Evolutionary conservation across 2,113 vertebrate genomes (phyloP).

Genomic region (Peromyscus polionotus): DNA sequence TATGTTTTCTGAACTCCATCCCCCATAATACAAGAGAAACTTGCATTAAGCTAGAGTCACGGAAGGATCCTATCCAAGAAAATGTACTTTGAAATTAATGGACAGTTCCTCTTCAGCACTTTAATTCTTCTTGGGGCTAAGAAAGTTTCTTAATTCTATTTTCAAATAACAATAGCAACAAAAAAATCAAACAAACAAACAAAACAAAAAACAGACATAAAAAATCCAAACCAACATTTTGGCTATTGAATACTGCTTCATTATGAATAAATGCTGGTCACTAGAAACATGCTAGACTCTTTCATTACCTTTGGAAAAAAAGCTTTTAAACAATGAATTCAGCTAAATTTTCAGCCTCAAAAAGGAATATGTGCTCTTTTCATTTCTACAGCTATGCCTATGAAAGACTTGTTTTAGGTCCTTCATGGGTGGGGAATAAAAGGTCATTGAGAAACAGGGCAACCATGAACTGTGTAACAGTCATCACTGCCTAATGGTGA

Average conservation of each 20-base stretch:
- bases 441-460: background rate
- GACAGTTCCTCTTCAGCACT: slow-evolving; percentile 51
- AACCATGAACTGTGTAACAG: background rate
- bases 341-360: background rate
- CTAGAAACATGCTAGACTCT: slow-evolving; percentile 7
- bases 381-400: background rate
- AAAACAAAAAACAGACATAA: too few species aligned
- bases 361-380: slow-evolving; percentile 16
- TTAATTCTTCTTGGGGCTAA: slow-evolving; percentile 21
- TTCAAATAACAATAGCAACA: background rate
- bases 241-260: background rate
- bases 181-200: background rate
- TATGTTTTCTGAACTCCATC: background rate
- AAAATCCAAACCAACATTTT: too few species aligned
- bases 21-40: background rate
- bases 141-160: slow-evolving; percentile 34
- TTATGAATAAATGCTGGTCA: slow-evolving; percentile 1
- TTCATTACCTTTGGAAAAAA: background rate
- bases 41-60: slow-evolving; percentile 26
- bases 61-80: background rate
- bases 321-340: slow-evolving; percentile 54
- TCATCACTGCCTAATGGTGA: background rate
- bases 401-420: background rate
- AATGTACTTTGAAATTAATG: slow-evolving; percentile 48
- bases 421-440: background rate